Evolutionary conservation across 2,797 vertebrate species (phyloP).

Genomic region (Mormyrus proboscirostris): DNA sequence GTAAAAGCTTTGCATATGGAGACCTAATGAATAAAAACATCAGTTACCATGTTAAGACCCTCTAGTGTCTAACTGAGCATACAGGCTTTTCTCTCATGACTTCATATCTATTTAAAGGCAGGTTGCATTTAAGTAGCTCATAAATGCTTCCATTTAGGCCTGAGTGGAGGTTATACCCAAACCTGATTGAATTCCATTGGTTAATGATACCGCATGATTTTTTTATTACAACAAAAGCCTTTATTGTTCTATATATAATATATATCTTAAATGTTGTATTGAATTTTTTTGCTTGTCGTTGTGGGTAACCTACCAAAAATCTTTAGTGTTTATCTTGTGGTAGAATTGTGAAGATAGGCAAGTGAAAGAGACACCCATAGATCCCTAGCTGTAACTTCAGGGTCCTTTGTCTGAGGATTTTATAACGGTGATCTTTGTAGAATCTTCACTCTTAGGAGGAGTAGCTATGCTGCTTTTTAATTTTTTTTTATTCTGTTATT

Average conservation of each 20-base stretch:
- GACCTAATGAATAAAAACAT: conserved; percentile 26
- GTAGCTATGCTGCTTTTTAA: background rate
- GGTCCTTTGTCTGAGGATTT: background rate
- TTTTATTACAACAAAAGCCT: background rate
- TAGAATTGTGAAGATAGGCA: background rate
- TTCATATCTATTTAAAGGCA: conserved; percentile 19
- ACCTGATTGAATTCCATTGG: background rate
- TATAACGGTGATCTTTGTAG: background rate
- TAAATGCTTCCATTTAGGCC: background rate
- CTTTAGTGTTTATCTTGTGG: background rate
- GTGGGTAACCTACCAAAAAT: background rate
- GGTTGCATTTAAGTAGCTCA: background rate
- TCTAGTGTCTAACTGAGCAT: conserved; percentile 15
- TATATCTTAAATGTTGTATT: background rate
- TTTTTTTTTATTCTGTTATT: background rate
- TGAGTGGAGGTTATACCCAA: background rate
- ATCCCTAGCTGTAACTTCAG: background rate
- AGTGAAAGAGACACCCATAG: background rate
- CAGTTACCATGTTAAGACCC: conserved; percentile 35
- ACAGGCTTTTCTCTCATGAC: conserved; percentile 20
- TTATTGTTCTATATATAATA: background rate
- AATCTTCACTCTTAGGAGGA: background rate
- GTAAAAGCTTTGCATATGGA: conserved; percentile 29
- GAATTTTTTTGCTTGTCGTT: background rate
- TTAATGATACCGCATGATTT: background rate